Percentiles rank a stretch among this genome's conserved stretches.
Evolutionary conservation across 2,113 vertebrate species (phyloP).

Genomic region (Odontesthes bonariensis): DNA sequence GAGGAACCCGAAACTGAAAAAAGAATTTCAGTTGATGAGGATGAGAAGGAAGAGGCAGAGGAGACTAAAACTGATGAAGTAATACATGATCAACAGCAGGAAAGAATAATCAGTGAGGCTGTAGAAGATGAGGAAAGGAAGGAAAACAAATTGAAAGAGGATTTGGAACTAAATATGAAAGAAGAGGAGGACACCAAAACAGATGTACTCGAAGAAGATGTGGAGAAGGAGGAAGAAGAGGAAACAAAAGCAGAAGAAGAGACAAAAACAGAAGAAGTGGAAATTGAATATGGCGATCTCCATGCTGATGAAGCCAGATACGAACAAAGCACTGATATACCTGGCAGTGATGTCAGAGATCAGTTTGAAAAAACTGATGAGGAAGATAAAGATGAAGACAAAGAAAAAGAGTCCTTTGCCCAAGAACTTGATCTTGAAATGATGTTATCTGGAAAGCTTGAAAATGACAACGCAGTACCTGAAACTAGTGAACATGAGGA

Average conservation of each 20-base stretch:
- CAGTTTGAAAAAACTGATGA: constrained; percentile 13
- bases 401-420: background rate
- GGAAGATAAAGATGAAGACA: constrained; percentile 11
- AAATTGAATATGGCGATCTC: constrained; percentile 4
- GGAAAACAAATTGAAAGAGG: background rate
- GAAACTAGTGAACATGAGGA: constrained; percentile 26
- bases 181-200: constrained; percentile 3
- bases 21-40: background rate
- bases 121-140: background rate
- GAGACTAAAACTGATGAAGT: constrained; percentile 5
- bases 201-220: background rate
- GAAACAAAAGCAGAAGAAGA: background rate
- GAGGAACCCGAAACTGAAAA: background rate
- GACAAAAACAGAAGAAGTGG: background rate
- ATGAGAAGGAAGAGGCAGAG: background rate
- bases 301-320: background rate
- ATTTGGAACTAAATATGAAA: background rate
- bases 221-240: constrained; percentile 1
- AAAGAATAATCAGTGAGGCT: background rate
- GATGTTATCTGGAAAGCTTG: constrained; percentile 11
- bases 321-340: background rate
- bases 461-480: constrained; percentile 10
- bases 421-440: constrained; percentile 31
- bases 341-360: constrained; percentile 9
- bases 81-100: background rate